phyloP scores from a whole-genome alignment of 2,888 invertebrate species.

The Globia sparganii region DNA sequence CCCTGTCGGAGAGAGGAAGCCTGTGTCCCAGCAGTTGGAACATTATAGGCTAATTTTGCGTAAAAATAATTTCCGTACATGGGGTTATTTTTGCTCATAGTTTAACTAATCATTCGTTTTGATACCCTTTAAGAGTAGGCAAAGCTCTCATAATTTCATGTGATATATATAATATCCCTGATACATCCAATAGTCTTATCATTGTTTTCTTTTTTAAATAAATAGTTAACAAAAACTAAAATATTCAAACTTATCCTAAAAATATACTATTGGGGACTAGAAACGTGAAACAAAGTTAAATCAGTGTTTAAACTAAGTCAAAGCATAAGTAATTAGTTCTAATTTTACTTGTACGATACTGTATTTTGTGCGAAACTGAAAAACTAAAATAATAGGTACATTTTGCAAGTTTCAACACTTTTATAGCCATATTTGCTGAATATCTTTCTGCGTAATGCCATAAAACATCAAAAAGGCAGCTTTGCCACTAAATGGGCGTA shows the following conservation, averaged over 20 bases:
- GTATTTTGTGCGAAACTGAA: constrained; percentile 3
- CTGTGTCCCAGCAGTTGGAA: background rate
- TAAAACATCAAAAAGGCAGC: background rate
- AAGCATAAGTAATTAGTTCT: background rate
- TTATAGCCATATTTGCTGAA: background rate
- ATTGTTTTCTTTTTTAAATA: constrained; percentile 1
- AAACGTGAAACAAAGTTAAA: constrained; percentile 25
- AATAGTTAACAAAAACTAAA: constrained; percentile 4
- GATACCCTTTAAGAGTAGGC: constrained; percentile 8
- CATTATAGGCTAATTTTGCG: background rate
- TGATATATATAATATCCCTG: constrained; percentile 8
- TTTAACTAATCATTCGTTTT: constrained; percentile 12
- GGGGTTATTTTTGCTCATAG: background rate
- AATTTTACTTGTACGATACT: background rate
- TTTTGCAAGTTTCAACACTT: constrained; percentile 3
- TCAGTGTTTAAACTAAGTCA: background rate
- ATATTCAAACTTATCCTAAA: constrained; percentile 33
- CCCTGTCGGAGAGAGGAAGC: background rate
- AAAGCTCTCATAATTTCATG: constrained; percentile 5
- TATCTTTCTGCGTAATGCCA: background rate
- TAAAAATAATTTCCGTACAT: background rate
- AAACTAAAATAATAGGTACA: background rate
- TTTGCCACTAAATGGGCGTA: background rate
- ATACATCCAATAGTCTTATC: constrained; percentile 15
- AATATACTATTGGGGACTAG: constrained; percentile 49